A percentile compares a stretch with the other conserved stretches of the same genome.
These are phyloP conservation scores for Paracentrotus lividus DNA, from an alignment of 53 echinoderm and acorn worm species.

Conservation along the genomic window DNA sequence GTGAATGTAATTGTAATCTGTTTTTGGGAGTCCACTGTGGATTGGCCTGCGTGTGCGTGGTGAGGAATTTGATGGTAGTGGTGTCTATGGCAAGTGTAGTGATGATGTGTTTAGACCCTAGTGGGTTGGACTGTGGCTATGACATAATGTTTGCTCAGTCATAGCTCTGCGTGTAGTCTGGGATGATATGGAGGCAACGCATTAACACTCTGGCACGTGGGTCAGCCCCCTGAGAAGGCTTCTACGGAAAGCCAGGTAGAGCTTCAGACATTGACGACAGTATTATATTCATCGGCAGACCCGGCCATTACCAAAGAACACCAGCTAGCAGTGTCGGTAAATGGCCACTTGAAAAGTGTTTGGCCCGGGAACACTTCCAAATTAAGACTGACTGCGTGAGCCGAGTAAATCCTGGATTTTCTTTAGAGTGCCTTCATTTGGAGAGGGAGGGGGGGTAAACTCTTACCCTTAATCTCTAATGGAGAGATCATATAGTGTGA, in stretches of 20 bases:
- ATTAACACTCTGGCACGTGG: conserved; percentile 55
- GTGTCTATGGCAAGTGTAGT: conserved; percentile 33
- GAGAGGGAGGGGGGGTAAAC: conserved; percentile 18
- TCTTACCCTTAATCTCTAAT: conserved; percentile 48
- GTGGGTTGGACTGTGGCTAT: conserved; percentile 53
- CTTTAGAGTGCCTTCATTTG: conserved; percentile 55
- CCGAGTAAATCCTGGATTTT: conserved; percentile 44
- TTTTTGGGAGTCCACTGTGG: conserved; percentile 62
- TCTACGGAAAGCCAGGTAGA: conserved; percentile 30
- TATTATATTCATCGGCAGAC: conserved; percentile 47
- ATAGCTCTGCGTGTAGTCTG: conserved; percentile 29
- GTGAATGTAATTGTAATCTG: conserved; percentile 67
- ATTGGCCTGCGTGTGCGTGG: conserved; percentile 60
- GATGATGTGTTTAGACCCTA: conserved; percentile 47
- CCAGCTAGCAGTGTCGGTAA: conserved; percentile 21
- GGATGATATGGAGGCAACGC: conserved; percentile 20
- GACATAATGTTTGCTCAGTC: conserved; percentile 72
- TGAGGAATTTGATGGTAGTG: conserved; percentile 44
- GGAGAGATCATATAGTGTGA: conserved; percentile 47
- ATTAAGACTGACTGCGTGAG: conserved; percentile 49
- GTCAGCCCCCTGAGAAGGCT: conserved; percentile 11
- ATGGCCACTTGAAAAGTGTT: conserved; percentile 48
- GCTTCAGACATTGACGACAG: neutral
- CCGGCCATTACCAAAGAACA: conserved; percentile 7
- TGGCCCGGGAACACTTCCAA: conserved; percentile 51